These are phyloP conservation scores for Mastomys natalensis DNA, from an alignment of 2,113 vertebrate genomes.

Conservation along the genomic window DNA sequence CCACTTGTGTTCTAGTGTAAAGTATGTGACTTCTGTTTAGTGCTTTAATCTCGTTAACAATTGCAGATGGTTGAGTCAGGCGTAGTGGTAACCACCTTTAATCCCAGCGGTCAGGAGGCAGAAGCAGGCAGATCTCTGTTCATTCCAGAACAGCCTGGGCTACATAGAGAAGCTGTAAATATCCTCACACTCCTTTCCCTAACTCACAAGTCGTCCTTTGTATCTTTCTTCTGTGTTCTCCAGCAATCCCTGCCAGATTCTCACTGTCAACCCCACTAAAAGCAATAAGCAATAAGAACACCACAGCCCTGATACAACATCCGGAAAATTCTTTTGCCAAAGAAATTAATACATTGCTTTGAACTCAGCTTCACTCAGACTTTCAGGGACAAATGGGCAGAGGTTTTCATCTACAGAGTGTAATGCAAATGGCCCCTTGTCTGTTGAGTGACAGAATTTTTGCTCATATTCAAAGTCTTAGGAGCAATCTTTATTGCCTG, in stretches of 20 bases:
- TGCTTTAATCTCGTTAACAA: not conserved
- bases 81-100: not conserved
- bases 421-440: not conserved
- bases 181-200: not conserved
- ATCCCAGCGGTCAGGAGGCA: not conserved
- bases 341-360: not conserved
- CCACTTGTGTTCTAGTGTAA: not conserved
- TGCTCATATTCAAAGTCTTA: no score
- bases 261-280: not conserved
- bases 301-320: not conserved
- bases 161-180: not conserved
- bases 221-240: not conserved
- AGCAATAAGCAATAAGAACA: no score
- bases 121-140: not conserved
- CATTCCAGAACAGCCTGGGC: no score
- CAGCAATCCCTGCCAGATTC: not conserved
- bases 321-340: not conserved
- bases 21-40: not conserved
- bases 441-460: not conserved
- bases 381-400: not conserved
- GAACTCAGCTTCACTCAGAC: not conserved
- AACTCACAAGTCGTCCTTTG: not conserved
- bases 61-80: not conserved
- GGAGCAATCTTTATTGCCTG: not conserved
- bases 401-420: not conserved